Base-by-base conservation (phyloP, 1,140 invertebrate genomes). In the Diuraphis noxia region DNA sequence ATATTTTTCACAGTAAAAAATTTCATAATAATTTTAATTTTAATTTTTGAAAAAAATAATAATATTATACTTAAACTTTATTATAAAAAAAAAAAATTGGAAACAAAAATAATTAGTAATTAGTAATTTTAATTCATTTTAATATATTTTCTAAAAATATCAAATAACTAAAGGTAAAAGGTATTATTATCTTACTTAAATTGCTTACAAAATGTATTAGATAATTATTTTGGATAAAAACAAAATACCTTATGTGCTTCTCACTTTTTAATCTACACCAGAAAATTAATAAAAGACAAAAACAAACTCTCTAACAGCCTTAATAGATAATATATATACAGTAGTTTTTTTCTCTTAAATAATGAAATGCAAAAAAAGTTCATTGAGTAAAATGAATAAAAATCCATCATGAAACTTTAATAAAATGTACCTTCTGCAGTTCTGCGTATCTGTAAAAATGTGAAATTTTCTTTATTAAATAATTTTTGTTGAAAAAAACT, bases 351-450 rank as follows among this genome's bases (percentile, higher is more conserved):
- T 86, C 25, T 25, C 38, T 52, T 86, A 40, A 81, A 43, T 85
- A 85, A 85, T 30, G n/a, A 85, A 41, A 43, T 46, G 56, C 56
- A 43, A 43, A 85, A 85, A 85, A 85, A 82, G 82, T 43, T 43
- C 82, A 85, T 43, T 85, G 82, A 85, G 41, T 85, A 43, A 85
- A 81, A 85, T 4, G 82, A 52, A 49, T 86, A 86, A 86, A 86
- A 52, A 86, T 86, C n/a, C 46, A 52, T 86, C 43, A 86, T 86
- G 52, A 86, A 86, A 86, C 43, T 52, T 86, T 86, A 86, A 86
- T 86, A 86, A 86, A 49, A n/a, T 36, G 34, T 52, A 52, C 85
- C 43, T 86, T 46, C 34, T 86, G 85, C 36, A 34, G 34, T 86
- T 46, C 34, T 86, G 85, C 36, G 43, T 86, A 52, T 52, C 34